Conservation (phyloP, 2,888 invertebrate genomes). For the Harpagoxenus sublaevis region DNA sequence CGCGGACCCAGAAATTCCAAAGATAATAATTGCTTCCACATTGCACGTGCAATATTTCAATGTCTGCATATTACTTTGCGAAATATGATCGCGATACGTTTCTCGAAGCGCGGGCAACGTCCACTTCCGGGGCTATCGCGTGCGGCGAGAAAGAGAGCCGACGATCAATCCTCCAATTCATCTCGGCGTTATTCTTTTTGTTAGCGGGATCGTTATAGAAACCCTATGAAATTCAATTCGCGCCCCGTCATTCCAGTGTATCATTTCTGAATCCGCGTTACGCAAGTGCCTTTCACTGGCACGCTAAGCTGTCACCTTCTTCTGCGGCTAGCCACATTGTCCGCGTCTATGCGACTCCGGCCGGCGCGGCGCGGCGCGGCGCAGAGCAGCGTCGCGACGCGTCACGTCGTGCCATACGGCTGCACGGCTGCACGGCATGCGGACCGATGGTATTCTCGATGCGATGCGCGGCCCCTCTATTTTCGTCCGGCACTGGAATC, state of each 20-base stretch:
- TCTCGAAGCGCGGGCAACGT: not conserved
- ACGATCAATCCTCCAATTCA: conserved; percentile 36
- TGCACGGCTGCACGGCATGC: conserved; percentile 72
- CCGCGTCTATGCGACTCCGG: conserved; percentile 28
- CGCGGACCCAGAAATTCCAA: not conserved
- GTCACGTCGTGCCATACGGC: conserved; percentile 28
- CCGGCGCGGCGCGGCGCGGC: conserved; percentile 22
- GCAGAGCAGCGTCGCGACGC: conserved; percentile 15
- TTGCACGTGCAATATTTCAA: conserved; percentile 13
- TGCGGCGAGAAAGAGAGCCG: not conserved
- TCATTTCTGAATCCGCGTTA: conserved; percentile 50
- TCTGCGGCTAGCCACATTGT: conserved; percentile 37
- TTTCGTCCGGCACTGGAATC: conserved; percentile 84
- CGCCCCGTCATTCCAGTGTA: conserved; percentile 46
- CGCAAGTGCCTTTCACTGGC: conserved; percentile 53
- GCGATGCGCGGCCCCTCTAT: conserved; percentile 83
- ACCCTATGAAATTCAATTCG: conserved; percentile 45
- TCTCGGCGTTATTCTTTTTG: not conserved
- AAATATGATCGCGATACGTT: conserved; percentile 19
- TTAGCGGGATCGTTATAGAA: conserved; percentile 25
- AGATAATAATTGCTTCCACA: conserved; percentile 5
- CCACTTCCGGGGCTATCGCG: conserved; percentile 23
- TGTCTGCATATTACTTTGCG: not conserved
- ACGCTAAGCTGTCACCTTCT: conserved; percentile 43
- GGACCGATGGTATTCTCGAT: conserved; percentile 81